Conservation (phyloP, 2,888 invertebrate genomes). For the Omphaloscelis lunosa region DNA sequence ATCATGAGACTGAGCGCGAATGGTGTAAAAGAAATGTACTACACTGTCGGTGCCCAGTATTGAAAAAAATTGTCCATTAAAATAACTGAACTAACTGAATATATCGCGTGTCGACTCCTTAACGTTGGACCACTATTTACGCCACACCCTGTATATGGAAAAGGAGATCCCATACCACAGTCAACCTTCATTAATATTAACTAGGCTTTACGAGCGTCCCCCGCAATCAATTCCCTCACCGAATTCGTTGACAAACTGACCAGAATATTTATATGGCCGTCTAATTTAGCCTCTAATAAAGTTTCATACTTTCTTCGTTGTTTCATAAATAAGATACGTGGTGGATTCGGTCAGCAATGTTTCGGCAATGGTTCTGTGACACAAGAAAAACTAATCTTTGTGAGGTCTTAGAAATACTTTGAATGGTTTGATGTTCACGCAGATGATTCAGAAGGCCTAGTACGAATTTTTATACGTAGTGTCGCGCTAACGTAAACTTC, state of each 20-base stretch:
- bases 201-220: constrained; percentile 48
- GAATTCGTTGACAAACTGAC: constrained; percentile 56
- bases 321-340: constrained; percentile 43
- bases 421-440: background rate
- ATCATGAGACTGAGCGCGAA: too few relatives aligned
- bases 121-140: too few relatives aligned
- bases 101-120: too few relatives aligned
- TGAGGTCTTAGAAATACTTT: background rate
- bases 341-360: constrained; percentile 7
- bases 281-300: constrained; percentile 50
- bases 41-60: too few relatives aligned
- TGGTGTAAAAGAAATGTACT: too few relatives aligned
- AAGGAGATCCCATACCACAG: constrained; percentile 16
- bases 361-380: constrained; percentile 4
- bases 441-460: too few relatives aligned
- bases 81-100: too few relatives aligned
- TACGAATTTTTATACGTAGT: too few relatives aligned
- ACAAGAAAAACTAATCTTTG: background rate
- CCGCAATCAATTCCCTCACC: constrained; percentile 58
- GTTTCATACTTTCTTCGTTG: constrained; percentile 48
- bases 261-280: constrained; percentile 57
- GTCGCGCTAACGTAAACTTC: too few relatives aligned
- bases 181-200: constrained; percentile 62
- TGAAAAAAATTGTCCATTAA: too few relatives aligned
- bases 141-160: too few relatives aligned